Percentiles rank a stretch among this genome's conserved stretches.
Evolutionary conservation across 2,113 vertebrate species (phyloP).

Genomic region (Alligator mississippiensis): DNA sequence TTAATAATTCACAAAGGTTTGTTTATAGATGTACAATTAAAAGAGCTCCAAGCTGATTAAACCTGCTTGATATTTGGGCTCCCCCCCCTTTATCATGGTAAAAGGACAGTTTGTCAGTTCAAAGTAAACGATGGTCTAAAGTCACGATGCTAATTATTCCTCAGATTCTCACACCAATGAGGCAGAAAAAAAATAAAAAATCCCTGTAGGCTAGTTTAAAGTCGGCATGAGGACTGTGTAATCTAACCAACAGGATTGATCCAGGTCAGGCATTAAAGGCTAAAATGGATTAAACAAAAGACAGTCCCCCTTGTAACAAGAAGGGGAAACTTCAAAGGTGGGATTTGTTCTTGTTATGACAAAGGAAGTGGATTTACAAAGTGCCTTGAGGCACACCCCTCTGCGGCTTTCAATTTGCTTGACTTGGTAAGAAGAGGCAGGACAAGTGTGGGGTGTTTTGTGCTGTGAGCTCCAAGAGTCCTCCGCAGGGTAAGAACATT

Average conservation of each 20-base stretch:
- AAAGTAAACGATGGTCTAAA: conserved; percentile 67
- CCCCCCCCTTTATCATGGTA: conserved; percentile 18
- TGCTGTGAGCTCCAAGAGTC: neutral
- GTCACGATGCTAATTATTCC: conserved; percentile 69
- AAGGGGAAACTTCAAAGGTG: conserved; percentile 85
- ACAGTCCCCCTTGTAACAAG: conserved; percentile 82
- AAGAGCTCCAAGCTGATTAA: conserved; percentile 65
- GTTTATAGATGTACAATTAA: neutral
- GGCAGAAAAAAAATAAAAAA: conserved; percentile 46
- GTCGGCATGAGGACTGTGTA: conserved; percentile 77
- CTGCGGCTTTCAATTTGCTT: conserved; percentile 80
- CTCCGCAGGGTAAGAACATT: conserved; percentile 60
- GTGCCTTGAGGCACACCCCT: conserved; percentile 80
- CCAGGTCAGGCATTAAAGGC: conserved; percentile 86
- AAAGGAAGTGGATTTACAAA: conserved; percentile 82
- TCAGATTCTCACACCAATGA: conserved; percentile 66
- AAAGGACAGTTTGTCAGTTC: conserved; percentile 69
- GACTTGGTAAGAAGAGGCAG: conserved; percentile 46
- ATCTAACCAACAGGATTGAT: conserved; percentile 84
- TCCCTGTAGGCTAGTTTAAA: conserved; percentile 74
- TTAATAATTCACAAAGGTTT: conserved; percentile 50
- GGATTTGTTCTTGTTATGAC: conserved; percentile 85
- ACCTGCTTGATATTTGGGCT: conserved; percentile 52
- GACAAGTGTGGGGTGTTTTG: conserved; percentile 44
- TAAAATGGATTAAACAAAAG: conserved; percentile 89